These are phyloP conservation scores for Ceriagrion tenellum DNA, from an alignment of 2,888 invertebrate species.

Conservation along the genomic window DNA sequence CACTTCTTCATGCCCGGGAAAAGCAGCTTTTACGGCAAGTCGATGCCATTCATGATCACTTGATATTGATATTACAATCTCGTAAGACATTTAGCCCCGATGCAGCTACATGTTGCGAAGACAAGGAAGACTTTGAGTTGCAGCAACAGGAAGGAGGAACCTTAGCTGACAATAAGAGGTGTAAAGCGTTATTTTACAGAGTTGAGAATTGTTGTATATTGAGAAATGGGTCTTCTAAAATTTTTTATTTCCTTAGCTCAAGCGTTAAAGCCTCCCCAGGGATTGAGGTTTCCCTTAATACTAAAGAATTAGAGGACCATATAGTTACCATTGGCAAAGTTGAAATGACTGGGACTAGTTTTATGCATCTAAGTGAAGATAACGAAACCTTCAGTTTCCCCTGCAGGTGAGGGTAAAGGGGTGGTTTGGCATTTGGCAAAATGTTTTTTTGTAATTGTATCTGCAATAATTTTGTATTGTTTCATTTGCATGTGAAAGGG, in stretches of 20 bases:
- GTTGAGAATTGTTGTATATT: background rate
- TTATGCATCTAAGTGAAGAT: slow-evolving; percentile 60
- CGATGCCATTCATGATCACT: slow-evolving; percentile 50
- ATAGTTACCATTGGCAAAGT: slow-evolving; percentile 9
- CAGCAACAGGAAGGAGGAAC: background rate
- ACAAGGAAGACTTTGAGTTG: background rate
- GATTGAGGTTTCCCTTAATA: slow-evolving; percentile 29
- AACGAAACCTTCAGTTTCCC: slow-evolving; percentile 42
- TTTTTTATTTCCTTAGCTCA: background rate
- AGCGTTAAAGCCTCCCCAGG: background rate
- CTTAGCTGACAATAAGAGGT: background rate
- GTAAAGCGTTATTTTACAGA: background rate
- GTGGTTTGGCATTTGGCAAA: background rate
- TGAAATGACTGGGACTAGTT: slow-evolving; percentile 19
- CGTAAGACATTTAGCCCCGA: background rate
- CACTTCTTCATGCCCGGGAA: slow-evolving; percentile 8
- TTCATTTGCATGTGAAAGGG: background rate
- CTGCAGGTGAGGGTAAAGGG: background rate
- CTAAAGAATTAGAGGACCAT: slow-evolving; percentile 26
- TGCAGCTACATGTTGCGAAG: background rate
- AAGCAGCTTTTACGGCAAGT: slow-evolving; percentile 48
- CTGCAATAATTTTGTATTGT: background rate
- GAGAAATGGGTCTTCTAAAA: background rate
- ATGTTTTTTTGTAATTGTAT: background rate
- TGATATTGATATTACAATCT: slow-evolving; percentile 45